Base-by-base conservation (phyloP, 1,140 invertebrate species). In the Aplysia californica region DNA sequence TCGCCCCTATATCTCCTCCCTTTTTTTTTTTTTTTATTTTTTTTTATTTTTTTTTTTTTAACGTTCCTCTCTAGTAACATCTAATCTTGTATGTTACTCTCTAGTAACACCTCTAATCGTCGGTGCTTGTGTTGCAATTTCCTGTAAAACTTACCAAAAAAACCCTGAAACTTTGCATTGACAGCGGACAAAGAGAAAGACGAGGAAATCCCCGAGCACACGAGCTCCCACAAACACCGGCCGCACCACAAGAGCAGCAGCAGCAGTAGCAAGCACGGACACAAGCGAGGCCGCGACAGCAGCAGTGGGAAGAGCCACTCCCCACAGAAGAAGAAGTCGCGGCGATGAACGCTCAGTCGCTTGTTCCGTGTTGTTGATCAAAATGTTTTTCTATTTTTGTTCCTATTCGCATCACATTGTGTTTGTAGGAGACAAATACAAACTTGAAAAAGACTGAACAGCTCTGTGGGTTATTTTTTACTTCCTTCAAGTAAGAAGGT, bases 181-280 rank as follows among this genome's bases (percentile, higher is more conserved):
- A 29, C 65, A 78, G 78, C 78, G 35, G 78, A 79, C 61, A 75
- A 76, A 58, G 67, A 79, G 68, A 79, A 79, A 50, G 78, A 79
- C 35, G 26, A 67, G 33, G 78, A 76, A 31, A 66, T 74, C 18
- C 64, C 56, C 20, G 61, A 58, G 36, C 20, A 29, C 6, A 50
- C 58, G 38, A 55, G 31, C n/a, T 64, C 38, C 26, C 70, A 44
- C 58, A 71, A 56, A 50, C 75, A 71, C 75, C 41, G 75, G 10
- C n/a, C 36, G 0, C 70, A 74, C 44, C 56, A 69, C 23, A 50
- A 44, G 18, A 38, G 59, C 29, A 26, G 26, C n/a, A 50, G 21
- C 1, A 29, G 29, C 36, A 5, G 31, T 21, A 50, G 31, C 3
- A 70, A 41, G 31, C 26, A n/a, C 38, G 21, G 29, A 33, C 36